A percentile compares a stretch with the other conserved stretches of the same genome.
phyloP scores from a whole-genome alignment of 2,113 vertebrate genomes.

The Coregonus clupeaformis region DNA sequence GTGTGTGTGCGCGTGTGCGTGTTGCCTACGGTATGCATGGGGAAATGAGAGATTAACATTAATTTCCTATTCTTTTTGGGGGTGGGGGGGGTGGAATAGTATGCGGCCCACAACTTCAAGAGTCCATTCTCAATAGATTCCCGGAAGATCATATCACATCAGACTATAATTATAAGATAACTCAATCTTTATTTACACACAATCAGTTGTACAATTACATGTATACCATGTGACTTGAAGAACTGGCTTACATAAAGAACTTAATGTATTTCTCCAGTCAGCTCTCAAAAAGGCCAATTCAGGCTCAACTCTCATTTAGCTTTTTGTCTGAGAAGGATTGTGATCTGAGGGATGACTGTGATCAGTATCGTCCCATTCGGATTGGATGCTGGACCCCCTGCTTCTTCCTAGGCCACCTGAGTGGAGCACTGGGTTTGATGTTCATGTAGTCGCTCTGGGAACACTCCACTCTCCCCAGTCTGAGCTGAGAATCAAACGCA shows the following conservation, averaged over 20 bases:
- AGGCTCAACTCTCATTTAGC: not conserved
- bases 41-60: too few species aligned
- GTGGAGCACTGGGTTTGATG: slow-evolving; percentile 44
- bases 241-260: not conserved
- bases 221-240: too few species aligned
- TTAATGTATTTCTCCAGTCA: not conserved
- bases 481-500: slow-evolving; percentile 39
- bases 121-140: too few species aligned
- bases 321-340: not conserved
- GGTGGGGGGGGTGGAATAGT: too few species aligned
- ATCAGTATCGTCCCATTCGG: slow-evolving; percentile 40
- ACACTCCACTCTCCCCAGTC: slow-evolving; percentile 13
- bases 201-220: not conserved
- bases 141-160: too few species aligned
- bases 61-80: too few species aligned
- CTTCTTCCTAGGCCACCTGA: slow-evolving; percentile 19
- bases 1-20: too few species aligned
- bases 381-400: slow-evolving; percentile 25
- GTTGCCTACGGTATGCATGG: too few species aligned
- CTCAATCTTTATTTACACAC: not conserved
- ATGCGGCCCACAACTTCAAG: too few species aligned
- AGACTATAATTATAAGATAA: not conserved
- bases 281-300: not conserved
- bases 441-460: slow-evolving; percentile 59
- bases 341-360: not conserved